These are phyloP conservation scores for Microcebus tavaratra DNA, from an alignment of 2,113 vertebrate species.

Conservation along the genomic window DNA sequence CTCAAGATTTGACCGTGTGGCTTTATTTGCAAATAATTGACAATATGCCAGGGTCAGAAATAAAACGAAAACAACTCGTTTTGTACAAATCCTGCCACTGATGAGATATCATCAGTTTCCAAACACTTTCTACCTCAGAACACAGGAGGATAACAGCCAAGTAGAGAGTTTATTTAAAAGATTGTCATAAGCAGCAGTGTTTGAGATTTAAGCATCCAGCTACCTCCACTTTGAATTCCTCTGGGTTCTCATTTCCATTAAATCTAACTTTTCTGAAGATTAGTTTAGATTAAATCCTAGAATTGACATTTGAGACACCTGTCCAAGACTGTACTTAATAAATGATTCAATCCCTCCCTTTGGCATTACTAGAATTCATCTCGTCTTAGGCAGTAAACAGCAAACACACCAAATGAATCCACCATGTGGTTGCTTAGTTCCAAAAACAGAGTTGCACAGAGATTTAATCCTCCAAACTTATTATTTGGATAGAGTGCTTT, in stretches of 20 bases:
- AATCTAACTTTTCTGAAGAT: slow-evolving; percentile 77
- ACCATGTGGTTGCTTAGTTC: slow-evolving; percentile 45
- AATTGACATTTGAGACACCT: slow-evolving; percentile 72
- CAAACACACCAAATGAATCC: slow-evolving; percentile 55
- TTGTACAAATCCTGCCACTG: slow-evolving; percentile 28
- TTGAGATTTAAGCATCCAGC: slow-evolving; percentile 49
- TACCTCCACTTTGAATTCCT: slow-evolving; percentile 68
- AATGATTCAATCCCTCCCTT: slow-evolving; percentile 71
- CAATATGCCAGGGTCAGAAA: not conserved
- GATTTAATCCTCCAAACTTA: slow-evolving; percentile 42
- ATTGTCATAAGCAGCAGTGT: slow-evolving; percentile 52
- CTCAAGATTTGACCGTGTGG: not conserved
- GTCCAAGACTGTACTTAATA: slow-evolving; percentile 73
- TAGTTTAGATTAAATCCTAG: slow-evolving; percentile 74
- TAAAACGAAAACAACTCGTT: slow-evolving; percentile 55
- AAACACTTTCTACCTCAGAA: slow-evolving; percentile 62
- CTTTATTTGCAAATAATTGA: slow-evolving; percentile 10
- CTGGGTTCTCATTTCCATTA: slow-evolving; percentile 76
- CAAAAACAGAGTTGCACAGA: not conserved
- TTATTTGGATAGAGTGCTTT: slow-evolving; percentile 52
- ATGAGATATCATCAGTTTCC: slow-evolving; percentile 34
- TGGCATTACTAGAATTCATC: slow-evolving; percentile 66
- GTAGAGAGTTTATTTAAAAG: slow-evolving; percentile 70
- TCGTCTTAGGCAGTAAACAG: slow-evolving; percentile 55
- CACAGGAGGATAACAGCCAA: slow-evolving; percentile 58